Evolutionary conservation across 1,140 invertebrate species (phyloP).

Genomic region (Zaprionus africanus): DNA sequence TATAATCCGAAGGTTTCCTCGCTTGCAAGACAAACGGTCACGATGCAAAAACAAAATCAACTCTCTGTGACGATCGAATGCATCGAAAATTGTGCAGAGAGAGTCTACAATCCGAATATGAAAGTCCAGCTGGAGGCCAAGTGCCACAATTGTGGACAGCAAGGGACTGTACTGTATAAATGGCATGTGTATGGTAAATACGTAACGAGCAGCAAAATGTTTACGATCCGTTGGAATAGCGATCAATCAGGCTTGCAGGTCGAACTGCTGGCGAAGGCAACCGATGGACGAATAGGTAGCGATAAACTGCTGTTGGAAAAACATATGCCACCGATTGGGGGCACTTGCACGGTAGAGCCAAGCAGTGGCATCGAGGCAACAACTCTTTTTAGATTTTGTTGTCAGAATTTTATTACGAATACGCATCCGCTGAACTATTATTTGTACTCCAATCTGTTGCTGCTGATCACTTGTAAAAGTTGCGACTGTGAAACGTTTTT

Average conservation of each 20-base stretch:
- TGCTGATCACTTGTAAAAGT: constrained; percentile 26
- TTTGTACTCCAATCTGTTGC: constrained; percentile 32
- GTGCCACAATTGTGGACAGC: constrained; percentile 29
- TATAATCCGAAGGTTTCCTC: constrained; percentile 15
- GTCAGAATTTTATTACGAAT: background rate
- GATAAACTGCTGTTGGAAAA: background rate
- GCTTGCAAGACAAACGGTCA: background rate
- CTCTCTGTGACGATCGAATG: constrained; percentile 44
- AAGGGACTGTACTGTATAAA: background rate
- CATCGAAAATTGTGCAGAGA: constrained; percentile 23
- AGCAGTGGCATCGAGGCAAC: constrained; percentile 22
- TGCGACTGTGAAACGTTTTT: constrained; percentile 32
- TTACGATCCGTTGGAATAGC: constrained; percentile 9
- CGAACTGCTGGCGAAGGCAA: background rate
- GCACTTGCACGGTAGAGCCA: constrained; percentile 32
- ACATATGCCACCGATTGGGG: constrained; percentile 12
- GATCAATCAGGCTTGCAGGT: background rate
- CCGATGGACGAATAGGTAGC: constrained; percentile 13
- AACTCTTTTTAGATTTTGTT: constrained; percentile 45
- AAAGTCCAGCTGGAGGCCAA: constrained; percentile 23
- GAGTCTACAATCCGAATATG: constrained; percentile 1
- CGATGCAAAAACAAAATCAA: background rate
- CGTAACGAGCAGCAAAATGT: background rate
- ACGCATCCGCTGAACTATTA: constrained; percentile 40
- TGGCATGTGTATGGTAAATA: constrained; percentile 38